Conservation (phyloP, 2,888 invertebrate species). For the Serrognathus titanus region DNA sequence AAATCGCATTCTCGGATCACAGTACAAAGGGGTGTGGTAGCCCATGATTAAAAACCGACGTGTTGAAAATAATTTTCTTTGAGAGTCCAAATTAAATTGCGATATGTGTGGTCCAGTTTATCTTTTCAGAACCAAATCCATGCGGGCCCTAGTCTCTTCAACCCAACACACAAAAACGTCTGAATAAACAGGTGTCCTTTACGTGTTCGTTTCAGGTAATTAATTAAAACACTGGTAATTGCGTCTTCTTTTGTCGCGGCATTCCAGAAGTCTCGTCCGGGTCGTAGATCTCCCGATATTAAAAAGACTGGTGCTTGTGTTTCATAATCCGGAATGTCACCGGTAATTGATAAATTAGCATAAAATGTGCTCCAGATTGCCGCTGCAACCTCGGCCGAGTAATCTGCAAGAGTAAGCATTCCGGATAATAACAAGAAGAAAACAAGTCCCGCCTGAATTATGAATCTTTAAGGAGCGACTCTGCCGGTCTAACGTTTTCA, state of each 20-base stretch:
- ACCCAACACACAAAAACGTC: too few relatives aligned
- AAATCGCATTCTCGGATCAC: too few relatives aligned
- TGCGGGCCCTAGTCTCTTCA: constrained; percentile 5
- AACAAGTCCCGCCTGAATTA: constrained; percentile 27
- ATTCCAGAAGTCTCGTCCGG: too few relatives aligned
- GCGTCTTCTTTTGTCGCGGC: too few relatives aligned
- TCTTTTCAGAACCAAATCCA: not conserved
- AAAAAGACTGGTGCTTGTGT: too few relatives aligned
- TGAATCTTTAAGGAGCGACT: constrained; percentile 27
- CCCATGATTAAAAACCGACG: not conserved
- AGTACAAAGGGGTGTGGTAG: constrained; percentile 2
- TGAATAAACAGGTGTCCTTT: too few relatives aligned
- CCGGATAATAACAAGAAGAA: constrained; percentile 22
- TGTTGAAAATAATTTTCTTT: constrained; percentile 7
- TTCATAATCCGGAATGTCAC: constrained; percentile 7
- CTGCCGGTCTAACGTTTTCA: constrained; percentile 28
- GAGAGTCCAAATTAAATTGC: constrained; percentile 9
- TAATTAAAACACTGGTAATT: too few relatives aligned
- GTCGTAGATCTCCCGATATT: too few relatives aligned
- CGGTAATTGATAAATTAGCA: constrained; percentile 27
- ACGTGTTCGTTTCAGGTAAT: too few relatives aligned
- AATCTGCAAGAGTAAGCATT: constrained; percentile 23
- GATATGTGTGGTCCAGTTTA: constrained; percentile 15
- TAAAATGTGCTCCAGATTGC: constrained; percentile 20
- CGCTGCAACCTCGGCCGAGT: constrained; percentile 14